These are phyloP conservation scores for Drosophila affinis DNA, from an alignment of 2,888 invertebrate genomes.

Conservation along the genomic window DNA sequence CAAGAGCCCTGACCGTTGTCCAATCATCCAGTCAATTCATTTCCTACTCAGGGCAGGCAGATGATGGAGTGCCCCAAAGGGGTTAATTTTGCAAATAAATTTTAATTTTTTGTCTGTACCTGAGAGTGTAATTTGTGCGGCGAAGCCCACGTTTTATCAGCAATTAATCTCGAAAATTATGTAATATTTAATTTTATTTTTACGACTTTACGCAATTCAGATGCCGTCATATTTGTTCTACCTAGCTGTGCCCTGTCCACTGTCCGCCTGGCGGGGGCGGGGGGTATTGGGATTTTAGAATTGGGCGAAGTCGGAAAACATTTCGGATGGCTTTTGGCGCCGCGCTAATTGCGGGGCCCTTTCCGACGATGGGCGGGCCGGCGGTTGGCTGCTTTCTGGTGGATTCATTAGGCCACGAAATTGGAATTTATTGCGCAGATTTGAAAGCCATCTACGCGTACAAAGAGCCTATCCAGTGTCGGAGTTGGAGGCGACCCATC, in stretches of 20 bases:
- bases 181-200: constrained; percentile 39
- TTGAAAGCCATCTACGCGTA: constrained; percentile 62
- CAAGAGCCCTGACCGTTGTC: not conserved
- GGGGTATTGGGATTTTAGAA: constrained; percentile 7
- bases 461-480: constrained; percentile 3
- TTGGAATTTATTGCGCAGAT: constrained; percentile 78
- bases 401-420: constrained; percentile 74
- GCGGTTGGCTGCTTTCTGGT: constrained; percentile 4
- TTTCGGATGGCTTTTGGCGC: constrained; percentile 23
- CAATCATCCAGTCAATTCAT: not conserved
- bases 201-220: constrained; percentile 15
- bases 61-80: constrained; percentile 32
- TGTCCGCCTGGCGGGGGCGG: too few relatives aligned
- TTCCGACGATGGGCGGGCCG: constrained; percentile 57
- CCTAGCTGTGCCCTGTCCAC: not conserved
- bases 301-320: constrained; percentile 9
- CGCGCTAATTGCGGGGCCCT: constrained; percentile 68
- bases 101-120: constrained; percentile 14
- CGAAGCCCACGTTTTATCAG: constrained; percentile 25
- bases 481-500: not conserved
- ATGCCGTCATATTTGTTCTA: constrained; percentile 39
- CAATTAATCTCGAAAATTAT: constrained; percentile 33
- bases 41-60: not conserved
- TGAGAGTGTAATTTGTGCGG: constrained; percentile 32
- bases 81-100: constrained; percentile 27